These are phyloP conservation scores for Eudyptes chrysolophus DNA, from an alignment of 2,113 vertebrate species.

Conservation along the genomic window DNA sequence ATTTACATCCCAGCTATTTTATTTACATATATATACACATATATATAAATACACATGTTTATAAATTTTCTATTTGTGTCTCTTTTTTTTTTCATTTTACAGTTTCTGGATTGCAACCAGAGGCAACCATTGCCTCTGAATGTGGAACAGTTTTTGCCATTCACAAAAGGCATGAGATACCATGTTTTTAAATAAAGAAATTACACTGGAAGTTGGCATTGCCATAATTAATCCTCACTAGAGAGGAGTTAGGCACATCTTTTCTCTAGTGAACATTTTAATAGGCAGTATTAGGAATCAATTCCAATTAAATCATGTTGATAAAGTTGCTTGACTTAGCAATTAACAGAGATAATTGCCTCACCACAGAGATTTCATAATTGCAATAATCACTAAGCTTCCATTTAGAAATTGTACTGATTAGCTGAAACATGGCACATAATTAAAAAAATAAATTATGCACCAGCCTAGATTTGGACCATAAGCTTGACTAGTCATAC, in stretches of 20 bases:
- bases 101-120: background rate
- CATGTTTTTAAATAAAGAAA: constrained; percentile 37
- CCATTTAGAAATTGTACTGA: constrained; percentile 43
- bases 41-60: background rate
- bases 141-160: background rate
- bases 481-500: background rate
- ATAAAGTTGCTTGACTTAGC: constrained; percentile 66
- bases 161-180: background rate
- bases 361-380: constrained; percentile 55
- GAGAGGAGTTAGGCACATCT: background rate
- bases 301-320: constrained; percentile 68
- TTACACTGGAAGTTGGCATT: constrained; percentile 18
- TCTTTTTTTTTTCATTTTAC: background rate
- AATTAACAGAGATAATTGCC: constrained; percentile 67
- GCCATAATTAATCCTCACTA: constrained; percentile 18
- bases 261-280: constrained; percentile 45
- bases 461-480: background rate
- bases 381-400: constrained; percentile 5
- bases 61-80: background rate
- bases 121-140: background rate
- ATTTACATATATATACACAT: background rate
- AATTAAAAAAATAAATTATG: constrained; percentile 11
- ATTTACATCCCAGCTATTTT: background rate
- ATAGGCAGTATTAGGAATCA: constrained; percentile 55
- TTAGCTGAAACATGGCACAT: constrained; percentile 8